Evolutionary conservation across 2,113 vertebrate genomes (phyloP).

Genomic region (Pygathrix nemaeus): DNA sequence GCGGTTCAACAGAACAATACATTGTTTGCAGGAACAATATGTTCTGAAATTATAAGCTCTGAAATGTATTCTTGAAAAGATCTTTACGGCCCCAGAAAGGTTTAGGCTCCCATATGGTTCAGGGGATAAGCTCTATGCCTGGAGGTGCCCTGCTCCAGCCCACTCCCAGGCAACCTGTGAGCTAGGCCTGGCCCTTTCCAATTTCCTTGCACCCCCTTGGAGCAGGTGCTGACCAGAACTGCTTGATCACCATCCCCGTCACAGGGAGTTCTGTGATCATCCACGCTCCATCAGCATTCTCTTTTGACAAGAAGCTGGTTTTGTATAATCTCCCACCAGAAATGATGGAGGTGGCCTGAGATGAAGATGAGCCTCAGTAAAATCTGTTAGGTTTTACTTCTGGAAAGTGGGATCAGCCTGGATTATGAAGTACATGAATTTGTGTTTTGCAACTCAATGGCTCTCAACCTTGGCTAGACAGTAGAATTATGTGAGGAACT

Average conservation of each 20-base stretch:
- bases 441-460: slow-evolving; percentile 28
- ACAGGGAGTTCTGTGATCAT: not conserved
- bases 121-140: not conserved
- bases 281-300: not conserved
- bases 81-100: not conserved
- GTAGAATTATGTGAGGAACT: slow-evolving; percentile 46
- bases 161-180: not conserved
- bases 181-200: not conserved
- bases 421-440: not conserved
- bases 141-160: not conserved
- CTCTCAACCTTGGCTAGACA: not conserved
- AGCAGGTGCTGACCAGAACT: not conserved
- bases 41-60: not conserved
- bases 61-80: not conserved
- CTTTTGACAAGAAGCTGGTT: not conserved
- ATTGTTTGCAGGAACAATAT: not conserved
- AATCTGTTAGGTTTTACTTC: not conserved
- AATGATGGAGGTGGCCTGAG: not conserved
- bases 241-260: no score
- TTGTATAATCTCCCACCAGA: not conserved
- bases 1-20: not conserved
- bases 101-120: not conserved
- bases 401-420: slow-evolving; percentile 23
- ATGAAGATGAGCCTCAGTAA: not conserved
- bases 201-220: not conserved